Base-by-base conservation (phyloP, 2,888 invertebrate genomes). In the Carterocephalus palaemon region DNA sequence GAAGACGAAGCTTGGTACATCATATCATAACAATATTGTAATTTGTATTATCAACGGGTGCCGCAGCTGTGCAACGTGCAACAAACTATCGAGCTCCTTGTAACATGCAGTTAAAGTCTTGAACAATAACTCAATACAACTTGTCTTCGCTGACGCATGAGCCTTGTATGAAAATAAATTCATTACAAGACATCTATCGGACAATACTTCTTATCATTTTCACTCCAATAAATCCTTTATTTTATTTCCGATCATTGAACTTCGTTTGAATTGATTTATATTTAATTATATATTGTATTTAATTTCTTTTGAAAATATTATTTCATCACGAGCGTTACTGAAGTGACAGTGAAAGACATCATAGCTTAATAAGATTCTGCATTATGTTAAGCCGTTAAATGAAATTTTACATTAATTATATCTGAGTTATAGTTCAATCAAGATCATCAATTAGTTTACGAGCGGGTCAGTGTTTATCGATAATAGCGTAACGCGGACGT, bases 401-500 rank as follows among this genome's bases (percentile, higher is more conserved):
- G 34, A 28, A 13, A 6, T 4, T 38, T 6, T 6, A 2, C 16
- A 23, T 33, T 24, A 22, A 17, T 34, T 19, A 41, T 26, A 10
- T 9, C 10, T 9, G 15, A 38, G 20, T 26, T 39, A 26, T 37
- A 26, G 10, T 12, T 26, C 26, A 3, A 26, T 26, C 10, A 26
- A 26, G 12, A 26, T n/a, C 32, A 40, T 41, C 26, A 33, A 41
- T 41, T 26, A 8, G 19, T 28, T 12, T 9, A 13, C 20, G 28
- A 7, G 7, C n/a, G 28, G 4, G 7, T 13, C 4, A 15, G 20
- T 13, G 12, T 33, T 10, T 60, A 69, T 67, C 67, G 64, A 68
- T 62, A 64, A 9, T 60, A 53, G 47, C 32, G 48, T 47, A 46
- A 43, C n/a, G 12, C 5, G 52, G 51, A 58, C 80, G 75, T 76